Base-by-base conservation (phyloP, 2,797 vertebrate species). In the Sebastes variabilis region DNA sequence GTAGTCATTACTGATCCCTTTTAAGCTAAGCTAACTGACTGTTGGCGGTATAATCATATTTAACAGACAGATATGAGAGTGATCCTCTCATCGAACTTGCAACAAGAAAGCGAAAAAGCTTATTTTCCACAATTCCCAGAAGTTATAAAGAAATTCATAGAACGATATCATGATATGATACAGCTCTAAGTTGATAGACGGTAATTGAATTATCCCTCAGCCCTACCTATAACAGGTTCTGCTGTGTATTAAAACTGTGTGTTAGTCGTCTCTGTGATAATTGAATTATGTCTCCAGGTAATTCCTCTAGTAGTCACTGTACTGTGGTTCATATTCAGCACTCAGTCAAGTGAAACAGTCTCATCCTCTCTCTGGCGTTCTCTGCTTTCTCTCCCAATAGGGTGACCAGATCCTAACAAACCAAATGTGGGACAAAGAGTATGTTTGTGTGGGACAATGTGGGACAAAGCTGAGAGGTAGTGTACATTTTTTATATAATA, bases 251-350 rank as follows among this genome's bases (percentile, higher is more conserved):
- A 29, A 59, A 42, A 42, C 38, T 42, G 69, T 61, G 77, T 46
- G 16, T 75, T 36, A 20, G 27, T 62, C 0, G 1, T 65, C 54
- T 75, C 12, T 62, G 6, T 81, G 32, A 18, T 75, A 66, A 72
- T 77, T 78, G 10, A 80, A 66, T 49, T 38, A 65, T 69, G 64
- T 77, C 77, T 89, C 66, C 73, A 67, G 80, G 73, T 87, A 58
- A 87, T 84, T 81, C 87, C 77, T 84, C n/a, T 70, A 46, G 64
- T 58, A 1, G 13, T 82, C 75, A 78, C 79, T 58, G 66, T 67
- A 1, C 72, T 59, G 61, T 54, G 49, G 65, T 65, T 89, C 69
- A 78, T 77, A 77, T 64, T 84, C 78, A 82, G 49, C 42, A 66
- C 22, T 75, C 67, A 83, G 76, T 85, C 69, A 70, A 65, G 77